Base-by-base conservation (phyloP, 2,888 invertebrate species). In the Eurytoma californica region DNA sequence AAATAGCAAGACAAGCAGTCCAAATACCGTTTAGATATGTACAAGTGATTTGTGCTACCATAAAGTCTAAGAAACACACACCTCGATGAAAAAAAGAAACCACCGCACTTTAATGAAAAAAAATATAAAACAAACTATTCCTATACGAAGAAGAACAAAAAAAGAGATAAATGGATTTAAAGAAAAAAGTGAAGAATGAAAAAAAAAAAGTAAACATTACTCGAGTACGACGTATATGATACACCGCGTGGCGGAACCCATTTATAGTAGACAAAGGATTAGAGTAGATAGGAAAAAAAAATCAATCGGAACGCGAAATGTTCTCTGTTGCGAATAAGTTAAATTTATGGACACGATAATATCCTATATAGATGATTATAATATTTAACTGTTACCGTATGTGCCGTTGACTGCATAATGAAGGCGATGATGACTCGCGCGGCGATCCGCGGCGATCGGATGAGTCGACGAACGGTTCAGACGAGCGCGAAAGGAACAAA, bases 361-460 rank as follows among this genome's bases (percentile, higher is more conserved):
- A 69, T 72, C 66, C 47, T 77, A 39, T 77, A 39, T 39, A 73
- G 69, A 77, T 55, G 49, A 73, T 77, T 80, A 76, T 39, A 63
- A 65, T 69, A 73, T 72, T 39, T 80, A 73, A 67, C 61, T 72
- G 75, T 80, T 80, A 80, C 80, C 80, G 72, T 68, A 78, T 75
- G 80, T 80, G 80, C 80, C 80, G 78, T 80, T 78, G 77, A 80
- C 49, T 70, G 63, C 47, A 57, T 30, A 30, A 49, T 20, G 14
- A 69, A 20, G 9, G 55, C 55, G 53, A 47, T 51, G 39, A 74
- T 58, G 24, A 72, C 61, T 66, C 66, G 49, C 24, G 53, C 24
- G 3, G n/a, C 13, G 30, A 67, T 28, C 24, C 30, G 30, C 30
- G 30, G 30, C 39, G 39, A 39, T 39, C 39, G 39, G 24, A 14